Conservation (phyloP, 1,140 invertebrate genomes). For the Melipona quadrifasciata region DNA sequence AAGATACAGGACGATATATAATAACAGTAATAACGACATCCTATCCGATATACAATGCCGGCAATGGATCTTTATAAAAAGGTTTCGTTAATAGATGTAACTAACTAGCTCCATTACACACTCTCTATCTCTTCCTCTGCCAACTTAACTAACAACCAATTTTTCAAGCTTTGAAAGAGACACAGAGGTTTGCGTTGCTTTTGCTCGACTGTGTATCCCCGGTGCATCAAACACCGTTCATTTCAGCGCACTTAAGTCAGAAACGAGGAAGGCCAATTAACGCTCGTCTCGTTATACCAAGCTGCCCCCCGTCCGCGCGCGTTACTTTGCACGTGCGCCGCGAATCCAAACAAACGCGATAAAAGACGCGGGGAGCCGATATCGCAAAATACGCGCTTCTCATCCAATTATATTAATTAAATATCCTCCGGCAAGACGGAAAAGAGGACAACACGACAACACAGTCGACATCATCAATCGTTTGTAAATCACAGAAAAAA, state of each 20-base stretch:
- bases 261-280: conserved; percentile 26
- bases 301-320: not conserved
- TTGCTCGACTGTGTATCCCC: not conserved
- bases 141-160: not conserved
- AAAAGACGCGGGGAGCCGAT: conserved; percentile 15
- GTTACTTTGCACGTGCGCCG: conserved; percentile 23
- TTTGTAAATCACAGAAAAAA: not conserved
- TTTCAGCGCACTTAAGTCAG: not conserved
- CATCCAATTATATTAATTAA: conserved; percentile 48
- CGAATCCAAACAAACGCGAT: conserved; percentile 44
- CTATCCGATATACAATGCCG: not conserved
- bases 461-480: too few relatives aligned
- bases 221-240: not conserved
- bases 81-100: not conserved
- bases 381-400: conserved; percentile 18
- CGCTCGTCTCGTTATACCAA: not conserved
- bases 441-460: not conserved
- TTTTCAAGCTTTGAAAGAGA: not conserved
- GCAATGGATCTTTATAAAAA: not conserved
- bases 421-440: not conserved
- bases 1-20: not conserved
- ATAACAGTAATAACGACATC: not conserved
- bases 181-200: not conserved
- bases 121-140: not conserved
- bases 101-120: too few relatives aligned